These are phyloP conservation scores for Embiotoca jacksoni DNA, from an alignment of 2,113 vertebrate species.

Conservation along the genomic window DNA sequence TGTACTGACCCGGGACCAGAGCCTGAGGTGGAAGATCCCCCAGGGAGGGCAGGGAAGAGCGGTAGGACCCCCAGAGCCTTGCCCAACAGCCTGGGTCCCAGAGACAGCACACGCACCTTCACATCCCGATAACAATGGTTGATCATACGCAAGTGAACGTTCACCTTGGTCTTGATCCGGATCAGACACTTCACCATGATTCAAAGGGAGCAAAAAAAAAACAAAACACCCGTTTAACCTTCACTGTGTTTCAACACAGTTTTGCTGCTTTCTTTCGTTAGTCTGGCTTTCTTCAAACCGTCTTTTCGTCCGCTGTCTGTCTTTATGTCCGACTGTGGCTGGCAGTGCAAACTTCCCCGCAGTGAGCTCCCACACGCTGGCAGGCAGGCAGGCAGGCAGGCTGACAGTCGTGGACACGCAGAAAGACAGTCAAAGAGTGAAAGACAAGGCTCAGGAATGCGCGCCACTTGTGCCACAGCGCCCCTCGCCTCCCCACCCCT, in stretches of 20 bases:
- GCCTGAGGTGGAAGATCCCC: conserved; percentile 38
- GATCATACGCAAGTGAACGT: conserved; percentile 90
- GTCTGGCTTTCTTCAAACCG: neutral
- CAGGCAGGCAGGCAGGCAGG: neutral
- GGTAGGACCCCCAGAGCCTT: conserved; percentile 85
- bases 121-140: conserved; percentile 93
- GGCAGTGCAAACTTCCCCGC: conserved; percentile 4
- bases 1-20: conserved; percentile 45
- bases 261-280: neutral
- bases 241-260: neutral
- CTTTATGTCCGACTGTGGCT: conserved; percentile 12
- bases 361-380: conserved; percentile 2
- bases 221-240: neutral
- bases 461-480: conserved; percentile 44
- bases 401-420: conserved; percentile 32
- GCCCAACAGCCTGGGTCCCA: conserved; percentile 89
- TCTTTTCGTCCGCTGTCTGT: conserved; percentile 6
- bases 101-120: conserved; percentile 88
- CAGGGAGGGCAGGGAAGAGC: conserved; percentile 68
- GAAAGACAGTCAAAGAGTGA: conserved; percentile 41
- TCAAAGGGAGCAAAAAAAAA: neutral
- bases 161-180: conserved; percentile 91
- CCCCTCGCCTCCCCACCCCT: conserved; percentile 34
- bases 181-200: conserved; percentile 94
- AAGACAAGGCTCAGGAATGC: conserved; percentile 71